Percentiles rank a stretch among this genome's conserved stretches.
Conservation (phyloP, 2,797 vertebrate species). For the Syngnathus rostellatus region DNA sequence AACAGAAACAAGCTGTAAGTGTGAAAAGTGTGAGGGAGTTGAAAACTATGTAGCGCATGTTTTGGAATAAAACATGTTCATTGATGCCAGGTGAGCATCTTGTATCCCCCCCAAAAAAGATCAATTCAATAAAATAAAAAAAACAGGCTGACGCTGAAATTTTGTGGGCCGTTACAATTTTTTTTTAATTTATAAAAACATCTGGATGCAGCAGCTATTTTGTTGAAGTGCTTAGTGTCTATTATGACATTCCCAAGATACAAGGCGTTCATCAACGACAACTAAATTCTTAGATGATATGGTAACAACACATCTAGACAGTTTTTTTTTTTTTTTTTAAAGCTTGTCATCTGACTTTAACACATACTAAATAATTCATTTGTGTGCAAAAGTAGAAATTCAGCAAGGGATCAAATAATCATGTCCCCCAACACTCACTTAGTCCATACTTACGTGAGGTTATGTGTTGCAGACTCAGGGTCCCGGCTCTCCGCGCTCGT, state of each 20-base stretch:
- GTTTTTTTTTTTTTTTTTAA: no score
- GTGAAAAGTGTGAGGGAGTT: conserved; percentile 23
- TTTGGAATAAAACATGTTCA: conserved; percentile 10
- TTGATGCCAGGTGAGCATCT: conserved; percentile 14
- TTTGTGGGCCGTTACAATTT: no score
- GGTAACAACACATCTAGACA: conserved; percentile 12
- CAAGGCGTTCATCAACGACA: conserved; percentile 13
- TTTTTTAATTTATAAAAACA: neutral
- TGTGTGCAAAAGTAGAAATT: no score
- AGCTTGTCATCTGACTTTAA: no score
- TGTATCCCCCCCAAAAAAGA: neutral
- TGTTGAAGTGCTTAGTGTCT: neutral
- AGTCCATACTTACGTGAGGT: no score
- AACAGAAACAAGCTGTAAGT: conserved; percentile 85
- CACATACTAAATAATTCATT: no score
- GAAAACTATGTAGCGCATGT: conserved; percentile 11
- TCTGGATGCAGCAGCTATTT: neutral
- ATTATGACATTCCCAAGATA: neutral
- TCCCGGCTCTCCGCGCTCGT: conserved; percentile 87
- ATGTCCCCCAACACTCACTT: neutral
- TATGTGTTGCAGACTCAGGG: conserved; percentile 85
- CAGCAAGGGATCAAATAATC: neutral
- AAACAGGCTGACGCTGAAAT: no score
- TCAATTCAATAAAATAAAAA: neutral
- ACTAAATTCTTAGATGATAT: neutral